Percentiles rank a stretch among this genome's conserved stretches.
These are phyloP conservation scores for Lycopodina hypogea DNA, from an alignment of 37 sponge, comb jelly and placozoan genomes.

Conservation along the genomic window DNA sequence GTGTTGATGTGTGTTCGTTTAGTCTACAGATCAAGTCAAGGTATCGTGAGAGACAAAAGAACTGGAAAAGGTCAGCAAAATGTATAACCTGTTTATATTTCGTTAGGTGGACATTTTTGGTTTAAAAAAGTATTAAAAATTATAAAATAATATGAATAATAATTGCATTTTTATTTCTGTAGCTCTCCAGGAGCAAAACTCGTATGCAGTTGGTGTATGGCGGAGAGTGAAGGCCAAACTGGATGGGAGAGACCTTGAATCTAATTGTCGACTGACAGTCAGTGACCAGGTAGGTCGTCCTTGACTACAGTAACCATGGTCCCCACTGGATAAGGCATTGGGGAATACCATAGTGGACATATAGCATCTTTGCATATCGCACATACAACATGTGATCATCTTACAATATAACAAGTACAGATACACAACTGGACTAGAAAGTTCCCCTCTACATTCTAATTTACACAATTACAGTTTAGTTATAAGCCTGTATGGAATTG, in stretches of 20 bases:
- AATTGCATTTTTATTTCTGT: background rate
- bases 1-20: too few relatives aligned
- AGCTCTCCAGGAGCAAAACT: constrained; percentile 90
- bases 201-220: constrained; percentile 90
- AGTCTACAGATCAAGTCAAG: constrained; percentile 67
- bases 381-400: too few relatives aligned
- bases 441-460: too few relatives aligned
- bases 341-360: too few relatives aligned
- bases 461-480: too few relatives aligned
- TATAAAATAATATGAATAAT: too few relatives aligned
- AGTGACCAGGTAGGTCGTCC: constrained; percentile 76
- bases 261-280: constrained; percentile 63
- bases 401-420: too few relatives aligned
- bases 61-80: constrained; percentile 84
- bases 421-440: too few relatives aligned
- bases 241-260: constrained; percentile 86
- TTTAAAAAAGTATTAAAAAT: too few relatives aligned
- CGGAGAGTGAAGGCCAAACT: constrained; percentile 93
- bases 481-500: too few relatives aligned
- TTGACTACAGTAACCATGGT: background rate
- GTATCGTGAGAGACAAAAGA: constrained; percentile 68
- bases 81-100: background rate
- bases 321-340: too few relatives aligned
- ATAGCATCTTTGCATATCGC: too few relatives aligned
- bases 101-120: background rate